Base-by-base conservation (phyloP, 1,140 invertebrate species). In the Cyphomyrmex costatus region DNA sequence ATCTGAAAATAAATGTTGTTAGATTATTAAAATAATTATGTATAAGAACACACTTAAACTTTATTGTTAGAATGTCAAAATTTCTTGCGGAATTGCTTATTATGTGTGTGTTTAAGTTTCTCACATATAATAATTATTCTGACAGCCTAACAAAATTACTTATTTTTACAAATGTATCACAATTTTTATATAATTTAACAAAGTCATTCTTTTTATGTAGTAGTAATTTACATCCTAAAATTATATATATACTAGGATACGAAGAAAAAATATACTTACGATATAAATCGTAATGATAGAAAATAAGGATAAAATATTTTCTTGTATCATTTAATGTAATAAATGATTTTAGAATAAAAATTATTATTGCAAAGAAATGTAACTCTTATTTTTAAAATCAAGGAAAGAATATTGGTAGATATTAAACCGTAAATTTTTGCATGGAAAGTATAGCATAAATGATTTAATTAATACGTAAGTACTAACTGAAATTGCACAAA, bases 291-390 rank as follows among this genome's bases (percentile, higher is more conserved):
- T 19, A 63, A 63, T 14, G 30, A 33, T 16, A 51, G 10, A 16
- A n/a, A 73, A 56, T 1, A 82, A 56, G 68, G 10, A 36, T 10
- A 36, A 73, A n/a, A 42, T 10, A 42, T 33, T 73, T n/a, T 73
- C 3, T 51, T 33, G n/a, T n/a, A 24, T 36, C 21, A 2, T 33
- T n/a, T 19, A n/a, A 71, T 36, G 63, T 27, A 30, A 49, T 27
- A 19, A 33, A 6, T 66, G n/a, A 19, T 51, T 73, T 71, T 14
- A 19, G 0, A 30, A 30, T 5, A 2, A 19, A 73, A 51, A 30
- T 53, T 14, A 6, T 73, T 33, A 33, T 12, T 27, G n/a, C 14
- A 33, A 63, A n/a, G n/a, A 53, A 53, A 42, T 51, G 10, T 27
- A 60, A 3, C 0, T 60, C 7, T n/a, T 36, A 33, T 21, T 30